Evolutionary conservation across 2,113 vertebrate species (phyloP), one percentile per base, ranked within the genome.

Genomic region (Erpornis zantholeuca): DNA sequence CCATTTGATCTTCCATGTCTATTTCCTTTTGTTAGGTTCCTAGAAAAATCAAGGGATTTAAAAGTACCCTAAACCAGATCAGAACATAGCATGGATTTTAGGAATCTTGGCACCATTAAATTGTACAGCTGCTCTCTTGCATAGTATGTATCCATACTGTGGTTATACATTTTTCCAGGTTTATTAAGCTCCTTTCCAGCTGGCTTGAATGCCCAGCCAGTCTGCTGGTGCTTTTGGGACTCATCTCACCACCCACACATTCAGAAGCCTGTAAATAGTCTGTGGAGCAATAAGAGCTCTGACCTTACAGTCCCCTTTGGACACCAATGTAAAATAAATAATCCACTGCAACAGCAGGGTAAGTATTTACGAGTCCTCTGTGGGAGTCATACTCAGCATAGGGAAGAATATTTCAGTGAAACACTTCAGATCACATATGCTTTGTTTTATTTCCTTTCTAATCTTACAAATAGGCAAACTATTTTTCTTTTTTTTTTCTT

Each of bases 401-500:
- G 35, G 60, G 82, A 93, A 47, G 33, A 93, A 63, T 94, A 93
- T 76, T 95, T 89, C 91, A 93, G 50, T 56, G 35, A 88, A 97
- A 86, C 45, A n/a, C 65, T 94, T 85, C 70, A 93, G 72, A 79
- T 84, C 44, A 59, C 27, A 65, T 42, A 86, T 21, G 24, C 23
- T 89, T 95, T 82, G 35, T 47, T 94, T 91, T 82, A 78, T 72
- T 95, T 90, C n/a, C 44, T 82, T 86, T 61, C 20, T 80, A 75
- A 82, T 89, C 69, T 76, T 86, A 49, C 60, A 87, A 90, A 91
- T 76, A 92, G 70, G 22, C 19, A 84, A 91, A 79, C 21, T 9
- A 0, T 15, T 77, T 77, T 78, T 9, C 16, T 14, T 16, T 7
- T 40, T 13, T 33, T 57, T 61, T 28, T 50, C 12, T 65, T 75